Percentiles rank a stretch among this genome's conserved stretches.
These are phyloP conservation scores for Stichopus chloronotus DNA, from an alignment of 35 echinoderm and acorn worm genomes.

Conservation along the genomic window DNA sequence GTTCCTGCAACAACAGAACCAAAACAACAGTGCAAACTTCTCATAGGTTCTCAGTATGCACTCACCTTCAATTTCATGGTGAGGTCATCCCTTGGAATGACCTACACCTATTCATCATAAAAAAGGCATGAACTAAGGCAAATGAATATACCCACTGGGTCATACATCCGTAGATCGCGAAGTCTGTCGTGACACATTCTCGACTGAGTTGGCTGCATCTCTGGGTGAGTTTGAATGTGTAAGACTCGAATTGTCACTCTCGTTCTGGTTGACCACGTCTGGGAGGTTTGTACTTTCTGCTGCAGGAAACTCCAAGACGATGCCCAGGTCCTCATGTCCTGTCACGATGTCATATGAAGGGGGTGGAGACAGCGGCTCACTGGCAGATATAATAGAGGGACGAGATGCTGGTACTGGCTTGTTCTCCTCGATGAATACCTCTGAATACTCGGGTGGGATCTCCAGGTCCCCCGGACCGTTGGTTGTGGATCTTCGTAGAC, in stretches of 20 bases:
- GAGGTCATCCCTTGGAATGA: too few species aligned
- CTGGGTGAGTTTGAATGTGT: not conserved
- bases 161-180: conserved; percentile 51
- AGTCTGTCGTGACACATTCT: conserved; percentile 24
- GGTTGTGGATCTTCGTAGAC: conserved; percentile 47
- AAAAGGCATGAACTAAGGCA: too few species aligned
- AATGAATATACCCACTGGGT: not conserved
- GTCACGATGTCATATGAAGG: conserved; percentile 61
- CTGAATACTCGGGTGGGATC: conserved; percentile 69
- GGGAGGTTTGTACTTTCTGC: conserved; percentile 28
- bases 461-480: conserved; percentile 52
- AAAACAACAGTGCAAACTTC: too few species aligned
- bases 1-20: too few species aligned
- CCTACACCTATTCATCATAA: too few species aligned
- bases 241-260: not conserved
- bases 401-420: not conserved
- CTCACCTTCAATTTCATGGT: too few species aligned
- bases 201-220: not conserved
- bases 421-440: conserved; percentile 45
- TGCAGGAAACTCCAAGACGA: conserved; percentile 32
- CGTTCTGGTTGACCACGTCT: conserved; percentile 48
- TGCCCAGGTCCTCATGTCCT: conserved; percentile 43
- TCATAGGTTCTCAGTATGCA: too few species aligned
- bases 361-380: conserved; percentile 66
- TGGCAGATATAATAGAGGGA: conserved; percentile 13